Conservation (phyloP, 2,113 vertebrate species). For the Osmerus eperlanus region DNA sequence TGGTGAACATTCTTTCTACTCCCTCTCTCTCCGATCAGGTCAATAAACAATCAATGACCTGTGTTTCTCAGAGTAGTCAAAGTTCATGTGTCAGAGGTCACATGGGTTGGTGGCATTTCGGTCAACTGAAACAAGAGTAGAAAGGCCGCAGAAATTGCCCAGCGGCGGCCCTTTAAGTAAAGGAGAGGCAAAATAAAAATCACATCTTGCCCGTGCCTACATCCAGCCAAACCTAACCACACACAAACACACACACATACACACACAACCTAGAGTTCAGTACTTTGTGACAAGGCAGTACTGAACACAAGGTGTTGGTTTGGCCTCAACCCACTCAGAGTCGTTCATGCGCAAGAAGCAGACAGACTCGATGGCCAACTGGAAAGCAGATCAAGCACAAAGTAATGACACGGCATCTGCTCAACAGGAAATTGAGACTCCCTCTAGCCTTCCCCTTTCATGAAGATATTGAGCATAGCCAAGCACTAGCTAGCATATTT, state of each 20-base stretch:
- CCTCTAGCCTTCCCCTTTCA: constrained; percentile 34
- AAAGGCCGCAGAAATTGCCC: not conserved
- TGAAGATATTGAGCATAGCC: constrained; percentile 36
- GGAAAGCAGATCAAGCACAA: constrained; percentile 44
- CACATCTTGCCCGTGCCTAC: not conserved
- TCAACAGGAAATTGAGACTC: constrained; percentile 41
- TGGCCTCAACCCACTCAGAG: constrained; percentile 24
- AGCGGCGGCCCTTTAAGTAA: not conserved
- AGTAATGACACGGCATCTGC: constrained; percentile 48
- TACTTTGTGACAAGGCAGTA: constrained; percentile 3
- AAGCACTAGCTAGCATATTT: not conserved
- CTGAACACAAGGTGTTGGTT: constrained; percentile 27
- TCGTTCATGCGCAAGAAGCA: constrained; percentile 38
- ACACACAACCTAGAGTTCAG: not conserved
- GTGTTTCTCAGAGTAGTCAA: not conserved
- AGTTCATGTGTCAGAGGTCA: not conserved
- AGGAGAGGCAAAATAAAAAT: not conserved
- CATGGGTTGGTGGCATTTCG: not conserved
- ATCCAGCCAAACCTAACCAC: too few species aligned
- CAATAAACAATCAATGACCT: not conserved
- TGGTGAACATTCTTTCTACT: too few species aligned
- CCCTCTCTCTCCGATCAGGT: too few species aligned
- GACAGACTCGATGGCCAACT: constrained; percentile 29
- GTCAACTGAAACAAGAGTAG: not conserved
- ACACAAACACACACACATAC: not conserved